These are phyloP conservation scores for Aelia acuminata DNA, from an alignment of 2,888 invertebrate species.

Conservation along the genomic window DNA sequence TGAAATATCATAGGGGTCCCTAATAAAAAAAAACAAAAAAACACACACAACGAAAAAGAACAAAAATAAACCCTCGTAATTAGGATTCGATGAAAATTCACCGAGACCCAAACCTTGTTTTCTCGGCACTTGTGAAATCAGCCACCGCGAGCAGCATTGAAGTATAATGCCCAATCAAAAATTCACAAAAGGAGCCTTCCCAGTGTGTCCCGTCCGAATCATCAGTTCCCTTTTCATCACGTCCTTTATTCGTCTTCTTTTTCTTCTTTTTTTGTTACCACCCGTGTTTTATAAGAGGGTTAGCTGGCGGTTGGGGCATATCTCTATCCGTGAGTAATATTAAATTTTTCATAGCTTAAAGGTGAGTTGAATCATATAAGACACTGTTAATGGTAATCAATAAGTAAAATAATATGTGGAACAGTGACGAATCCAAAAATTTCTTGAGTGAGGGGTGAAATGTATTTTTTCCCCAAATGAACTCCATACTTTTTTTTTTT, in stretches of 20 bases:
- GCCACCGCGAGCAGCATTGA: neutral
- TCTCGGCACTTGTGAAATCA: neutral
- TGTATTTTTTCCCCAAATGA: too few species aligned
- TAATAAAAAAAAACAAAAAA: too few species aligned
- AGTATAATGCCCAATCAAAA: conserved; percentile 41
- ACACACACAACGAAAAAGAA: neutral
- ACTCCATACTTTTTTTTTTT: too few species aligned
- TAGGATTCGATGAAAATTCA: conserved; percentile 24
- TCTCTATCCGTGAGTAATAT: neutral
- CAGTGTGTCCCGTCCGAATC: neutral
- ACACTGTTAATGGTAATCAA: too few species aligned
- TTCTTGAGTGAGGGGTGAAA: too few species aligned
- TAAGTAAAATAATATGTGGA: too few species aligned
- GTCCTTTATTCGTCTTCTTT: neutral
- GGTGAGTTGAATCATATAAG: too few species aligned
- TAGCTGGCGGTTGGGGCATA: neutral
- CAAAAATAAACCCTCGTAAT: neutral
- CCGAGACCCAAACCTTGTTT: neutral
- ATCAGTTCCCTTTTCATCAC: neutral
- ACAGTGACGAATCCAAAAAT: too few species aligned
- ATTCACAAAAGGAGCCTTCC: conserved; percentile 23
- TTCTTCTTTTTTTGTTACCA: neutral
- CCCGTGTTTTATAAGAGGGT: neutral
- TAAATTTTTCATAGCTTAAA: neutral
- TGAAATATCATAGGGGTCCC: neutral